Evolutionary conservation across 30 jellyfish, hydroid and myxozoan species (phyloP).

Genomic region (Aurelia aurita): DNA sequence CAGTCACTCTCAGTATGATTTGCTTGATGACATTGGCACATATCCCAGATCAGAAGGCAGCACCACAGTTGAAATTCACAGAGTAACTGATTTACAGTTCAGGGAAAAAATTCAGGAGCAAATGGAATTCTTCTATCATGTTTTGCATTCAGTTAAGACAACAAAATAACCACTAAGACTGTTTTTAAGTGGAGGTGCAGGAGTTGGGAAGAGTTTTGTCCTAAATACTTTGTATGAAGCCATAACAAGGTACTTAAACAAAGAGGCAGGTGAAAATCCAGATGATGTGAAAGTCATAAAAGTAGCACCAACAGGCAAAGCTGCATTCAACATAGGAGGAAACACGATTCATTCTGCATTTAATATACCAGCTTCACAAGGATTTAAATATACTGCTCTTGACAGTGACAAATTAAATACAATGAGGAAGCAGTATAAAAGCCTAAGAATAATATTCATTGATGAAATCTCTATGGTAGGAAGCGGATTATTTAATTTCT

Average conservation of each 20-base stretch:
- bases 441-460: slow-evolving; percentile 11
- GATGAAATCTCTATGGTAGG: slow-evolving; percentile 38
- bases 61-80: neutral
- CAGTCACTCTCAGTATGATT: neutral
- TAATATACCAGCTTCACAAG: slow-evolving; percentile 2
- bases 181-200: slow-evolving; percentile 43
- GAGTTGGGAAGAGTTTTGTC: slow-evolving; percentile 37
- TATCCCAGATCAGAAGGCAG: slow-evolving; percentile 31
- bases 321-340: slow-evolving; percentile 32
- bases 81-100: slow-evolving; percentile 1
- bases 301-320: slow-evolving; percentile 45
- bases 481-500: slow-evolving; percentile 11
- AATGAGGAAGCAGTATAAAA: slow-evolving; percentile 8
- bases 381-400: slow-evolving; percentile 2
- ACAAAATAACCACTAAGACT: neutral
- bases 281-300: slow-evolving; percentile 23
- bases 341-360: slow-evolving; percentile 42
- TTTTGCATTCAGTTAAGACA: neutral
- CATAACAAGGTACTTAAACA: neutral
- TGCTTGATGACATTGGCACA: slow-evolving; percentile 9
- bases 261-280: slow-evolving; percentile 27
- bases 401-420: slow-evolving; percentile 29
- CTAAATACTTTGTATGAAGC: slow-evolving; percentile 3
- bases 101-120: slow-evolving; percentile 4
- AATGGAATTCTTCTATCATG: slow-evolving; percentile 24